Evolutionary conservation across 2,797 vertebrate genomes (phyloP), one percentile per base, ranked within the genome.

Genomic region (Heterohyrax brucei): DNA sequence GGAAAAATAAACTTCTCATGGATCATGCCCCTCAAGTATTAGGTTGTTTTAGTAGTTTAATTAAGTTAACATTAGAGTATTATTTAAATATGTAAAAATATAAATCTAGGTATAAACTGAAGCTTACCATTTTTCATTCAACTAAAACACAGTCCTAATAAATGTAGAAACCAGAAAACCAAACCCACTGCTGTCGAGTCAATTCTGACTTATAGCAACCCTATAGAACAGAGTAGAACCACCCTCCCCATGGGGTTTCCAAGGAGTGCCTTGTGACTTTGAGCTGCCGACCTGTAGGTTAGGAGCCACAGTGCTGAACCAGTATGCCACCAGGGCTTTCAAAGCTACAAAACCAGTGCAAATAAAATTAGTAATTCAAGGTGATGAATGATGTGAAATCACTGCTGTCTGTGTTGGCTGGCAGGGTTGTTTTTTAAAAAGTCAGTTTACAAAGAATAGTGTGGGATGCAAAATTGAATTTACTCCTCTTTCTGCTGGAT

Each of bases 401-500:
- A 73, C 53, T 64, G n/a, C 28, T 93, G 44, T 68, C 56, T 18
- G 26, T 83, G 79, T 24, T 78, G 56, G n/a, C 28, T 50, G 62
- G 28, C 14, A 77, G 50, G 26, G 86, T 66, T 85, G 22, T 64
- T 50, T 79, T 80, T 56, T 81, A n/a, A 21, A 61, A 39, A 5
- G 73, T 83, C 72, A 73, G 21, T 5, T 92, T 68, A 44, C 66
- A 50, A 33, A 0, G 46, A 75, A 4, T 3, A 10, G 5, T 68
- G 44, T 82, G 26, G 16, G 59, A 9, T 7, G 30, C 18, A 77
- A 78, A 50, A 56, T 22, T 75, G 10, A 53, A 76, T 89, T 72
- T 62, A 92, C 33, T 94, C n/a, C 9, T 79, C 39, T 50, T 14
- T 77, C 91, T 95, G 91, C n/a, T 83, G 76, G 64, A 85, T 76